phyloP scores from a whole-genome alignment of 2,888 invertebrate species.

The Eristalinus sepulchralis region DNA sequence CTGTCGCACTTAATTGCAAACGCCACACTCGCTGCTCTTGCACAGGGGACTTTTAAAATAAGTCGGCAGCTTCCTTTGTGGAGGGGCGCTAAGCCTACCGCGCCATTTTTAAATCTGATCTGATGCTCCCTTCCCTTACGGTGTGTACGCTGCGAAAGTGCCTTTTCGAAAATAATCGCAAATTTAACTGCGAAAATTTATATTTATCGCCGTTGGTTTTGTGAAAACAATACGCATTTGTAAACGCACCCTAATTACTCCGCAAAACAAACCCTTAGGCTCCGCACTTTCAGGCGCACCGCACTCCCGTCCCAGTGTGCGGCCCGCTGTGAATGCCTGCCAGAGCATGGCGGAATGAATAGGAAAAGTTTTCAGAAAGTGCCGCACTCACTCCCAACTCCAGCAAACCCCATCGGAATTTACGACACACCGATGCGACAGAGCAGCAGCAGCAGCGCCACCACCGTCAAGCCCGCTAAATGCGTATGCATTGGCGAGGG shows the following conservation, averaged over 20 bases:
- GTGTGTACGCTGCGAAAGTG: slow-evolving; percentile 7
- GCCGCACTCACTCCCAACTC: slow-evolving; percentile 48
- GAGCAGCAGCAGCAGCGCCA: neutral
- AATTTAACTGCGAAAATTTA: slow-evolving; percentile 67
- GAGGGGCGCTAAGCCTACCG: slow-evolving; percentile 6
- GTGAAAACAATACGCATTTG: slow-evolving; percentile 68
- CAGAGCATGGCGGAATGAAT: slow-evolving; percentile 63
- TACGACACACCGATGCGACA: slow-evolving; percentile 43
- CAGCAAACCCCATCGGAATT: slow-evolving; percentile 54
- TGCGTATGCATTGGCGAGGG: neutral
- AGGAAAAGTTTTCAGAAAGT: slow-evolving; percentile 66
- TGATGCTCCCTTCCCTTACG: neutral
- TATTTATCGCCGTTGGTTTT: slow-evolving; percentile 66
- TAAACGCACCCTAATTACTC: slow-evolving; percentile 71
- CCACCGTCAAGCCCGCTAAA: too few species aligned
- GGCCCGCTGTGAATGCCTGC: slow-evolving; percentile 37
- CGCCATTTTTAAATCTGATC: neutral
- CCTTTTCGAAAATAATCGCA: slow-evolving; percentile 40
- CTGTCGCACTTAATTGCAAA: slow-evolving; percentile 59
- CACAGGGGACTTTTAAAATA: slow-evolving; percentile 30
- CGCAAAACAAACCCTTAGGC: slow-evolving; percentile 62
- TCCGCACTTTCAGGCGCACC: slow-evolving; percentile 11
- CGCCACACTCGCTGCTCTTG: slow-evolving; percentile 22
- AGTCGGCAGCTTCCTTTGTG: slow-evolving; percentile 6
- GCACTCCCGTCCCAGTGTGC: neutral